Evolutionary conservation across 2,888 invertebrate genomes (phyloP), one percentile per base, ranked within the genome.

Genomic region (Ormyrus rosae): DNA sequence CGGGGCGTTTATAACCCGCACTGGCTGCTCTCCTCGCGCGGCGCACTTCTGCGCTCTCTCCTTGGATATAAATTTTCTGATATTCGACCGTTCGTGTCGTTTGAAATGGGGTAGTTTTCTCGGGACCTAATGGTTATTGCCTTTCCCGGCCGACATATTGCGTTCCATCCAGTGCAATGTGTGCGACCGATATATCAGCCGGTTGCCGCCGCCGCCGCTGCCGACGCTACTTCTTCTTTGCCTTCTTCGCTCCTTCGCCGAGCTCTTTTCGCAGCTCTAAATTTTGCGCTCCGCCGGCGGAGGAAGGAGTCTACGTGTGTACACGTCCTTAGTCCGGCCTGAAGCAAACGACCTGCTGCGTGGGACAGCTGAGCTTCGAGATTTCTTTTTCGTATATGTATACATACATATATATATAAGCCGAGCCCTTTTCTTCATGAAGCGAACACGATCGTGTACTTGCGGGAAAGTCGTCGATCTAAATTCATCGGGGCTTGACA

Each of bases 81-180:
- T 92, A 92, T 92, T 92, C 92, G 92, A 89, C 91, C 92, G 92
- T 91, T 91, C 92, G 92, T 92, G 92, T 92, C 92, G 92, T 91
- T 91, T 91, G 91, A 91, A 92, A 92, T 92, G 92, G 92, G 92
- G 92, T 92, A 92, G 92, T 92, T 92, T 92, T 92, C 92, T 92
- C 91, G 91, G 91, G 91, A 92, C 92, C 92, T 92, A 92, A 92
- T 92, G 92, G 92, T 92, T 92, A 92, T 92, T 92, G 92, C 92
- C 92, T 92, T 92, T 92, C 92, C 92, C 91, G 91, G 73, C 75
- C 75, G 81, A 81, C 81, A 80, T 75, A 81, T 81, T 81, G 81
- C 81, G 81, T 78, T 81, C 81, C 81, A 78, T 81, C 64, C 72
- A 76, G 81, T 72, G 81, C 81, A 81, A 81, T 81, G 81, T 81